Base-by-base conservation (phyloP, 2,113 vertebrate species). In the Cichladusa arquata region DNA sequence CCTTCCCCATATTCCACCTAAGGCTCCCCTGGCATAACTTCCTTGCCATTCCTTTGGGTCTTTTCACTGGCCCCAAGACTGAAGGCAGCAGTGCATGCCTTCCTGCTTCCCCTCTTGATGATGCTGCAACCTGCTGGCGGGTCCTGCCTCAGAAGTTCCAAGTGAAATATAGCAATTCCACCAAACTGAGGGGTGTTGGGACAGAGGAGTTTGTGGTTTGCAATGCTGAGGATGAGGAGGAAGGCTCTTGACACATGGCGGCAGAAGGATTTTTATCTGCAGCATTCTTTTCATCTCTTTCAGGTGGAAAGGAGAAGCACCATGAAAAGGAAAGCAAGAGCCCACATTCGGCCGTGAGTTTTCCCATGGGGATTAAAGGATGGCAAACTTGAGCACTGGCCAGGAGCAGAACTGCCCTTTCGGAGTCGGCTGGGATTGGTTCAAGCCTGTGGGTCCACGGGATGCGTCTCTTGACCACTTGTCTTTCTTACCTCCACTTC, bases 361-460 rank as follows among this genome's bases (percentile, higher is more conserved):
- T 40, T 34, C 31, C 17, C 61, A 9, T 1, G 34, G 53, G 14
- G 11, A 26, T 58, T 34, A 26, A 58, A 50, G 36, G 14, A 11
- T 0, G 3, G 25, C 31, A 34, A 18, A 36, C 8, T 8, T 20
- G 29, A 40, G 61, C 5, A 20, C 25, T 26, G 44, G 51, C 17
- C 0, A 26, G 34, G 8, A 86, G 51, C 48, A 26, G 48, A 50
- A 31, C 8, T 14, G 14, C 20, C 10, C 0, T 25, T 34, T 22
- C 6, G 4, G 36, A 50, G 25, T 22, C 1, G 1, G 44, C 0
- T 12, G 36, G 25, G 3, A 50, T 34, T 31, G 48, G 2, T 33
- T 33, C 11, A 28, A 54, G 48, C 22, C 22, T 3, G 2, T 14
- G 22, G 5, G 4, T 33, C 8, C 22, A 14, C 8, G 11, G 38